These are phyloP conservation scores for Actinia equina DNA, from an alignment of 64 coral and sea anemone species.

Conservation along the genomic window DNA sequence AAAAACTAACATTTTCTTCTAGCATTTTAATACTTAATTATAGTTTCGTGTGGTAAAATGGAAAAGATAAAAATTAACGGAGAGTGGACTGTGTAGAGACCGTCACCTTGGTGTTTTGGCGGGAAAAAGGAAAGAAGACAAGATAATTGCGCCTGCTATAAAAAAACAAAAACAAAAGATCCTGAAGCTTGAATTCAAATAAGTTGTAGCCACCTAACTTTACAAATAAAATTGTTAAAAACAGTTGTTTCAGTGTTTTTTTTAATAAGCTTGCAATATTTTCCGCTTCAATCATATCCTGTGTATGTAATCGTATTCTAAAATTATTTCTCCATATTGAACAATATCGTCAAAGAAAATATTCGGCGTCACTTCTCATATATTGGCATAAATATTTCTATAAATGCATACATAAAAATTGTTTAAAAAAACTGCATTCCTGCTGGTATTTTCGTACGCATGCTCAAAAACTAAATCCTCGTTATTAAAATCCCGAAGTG, in stretches of 20 bases:
- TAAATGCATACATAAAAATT: too few relatives aligned
- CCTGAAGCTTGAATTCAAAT: not conserved
- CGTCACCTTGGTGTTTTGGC: not conserved
- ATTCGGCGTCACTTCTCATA: too few relatives aligned
- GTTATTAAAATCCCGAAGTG: too few relatives aligned
- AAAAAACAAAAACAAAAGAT: not conserved
- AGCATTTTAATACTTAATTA: not conserved
- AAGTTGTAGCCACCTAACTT: not conserved
- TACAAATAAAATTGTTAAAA: constrained; percentile 12
- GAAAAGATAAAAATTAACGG: not conserved
- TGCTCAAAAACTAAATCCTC: too few relatives aligned
- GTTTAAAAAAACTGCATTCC: too few relatives aligned
- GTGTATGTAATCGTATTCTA: too few relatives aligned
- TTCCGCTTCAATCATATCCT: not conserved
- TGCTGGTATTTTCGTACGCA: too few relatives aligned
- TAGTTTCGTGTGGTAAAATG: not conserved
- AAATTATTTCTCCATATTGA: too few relatives aligned
- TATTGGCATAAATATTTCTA: too few relatives aligned
- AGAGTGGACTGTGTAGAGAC: not conserved
- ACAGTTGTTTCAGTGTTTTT: not conserved
- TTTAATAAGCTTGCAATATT: not conserved
- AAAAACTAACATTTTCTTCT: not conserved
- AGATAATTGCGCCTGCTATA: not conserved
- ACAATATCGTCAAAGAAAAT: too few relatives aligned
- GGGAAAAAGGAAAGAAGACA: not conserved